Percentiles rank a stretch among this genome's conserved stretches.
These are phyloP conservation scores for Poecilia gillii DNA, from an alignment of 2,797 vertebrate species.

Conservation along the genomic window DNA sequence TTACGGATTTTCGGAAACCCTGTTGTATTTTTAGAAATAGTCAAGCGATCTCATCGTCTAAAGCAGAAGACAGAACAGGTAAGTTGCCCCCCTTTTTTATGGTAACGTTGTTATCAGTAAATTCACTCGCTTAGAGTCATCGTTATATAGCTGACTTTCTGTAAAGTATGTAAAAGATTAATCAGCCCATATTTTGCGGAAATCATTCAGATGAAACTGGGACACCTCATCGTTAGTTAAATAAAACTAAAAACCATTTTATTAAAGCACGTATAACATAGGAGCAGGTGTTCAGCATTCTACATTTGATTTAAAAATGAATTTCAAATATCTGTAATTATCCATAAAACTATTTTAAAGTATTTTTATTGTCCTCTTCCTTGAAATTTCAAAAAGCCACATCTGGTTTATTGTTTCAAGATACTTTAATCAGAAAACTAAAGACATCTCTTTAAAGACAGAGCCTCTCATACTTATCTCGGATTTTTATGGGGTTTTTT, in stretches of 20 bases:
- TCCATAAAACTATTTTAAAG: background rate
- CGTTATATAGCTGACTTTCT: background rate
- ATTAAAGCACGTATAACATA: background rate
- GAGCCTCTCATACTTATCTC: background rate
- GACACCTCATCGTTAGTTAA: background rate
- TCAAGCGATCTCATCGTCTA: background rate
- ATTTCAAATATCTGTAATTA: background rate
- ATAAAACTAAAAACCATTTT: background rate
- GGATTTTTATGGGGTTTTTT: background rate
- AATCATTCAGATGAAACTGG: background rate
- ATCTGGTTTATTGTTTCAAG: background rate
- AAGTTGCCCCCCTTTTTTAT: conserved; percentile 18
- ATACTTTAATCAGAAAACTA: background rate
- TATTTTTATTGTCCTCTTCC: background rate
- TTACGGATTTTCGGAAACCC: conserved; percentile 10
- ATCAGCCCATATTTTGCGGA: background rate
- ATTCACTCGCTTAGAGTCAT: background rate
- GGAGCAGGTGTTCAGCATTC: background rate
- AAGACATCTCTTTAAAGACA: background rate
- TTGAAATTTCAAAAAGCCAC: no score
- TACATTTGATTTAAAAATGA: background rate
- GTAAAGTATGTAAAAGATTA: background rate
- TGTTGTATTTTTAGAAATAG: background rate
- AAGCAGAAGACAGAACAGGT: conserved; percentile 29
- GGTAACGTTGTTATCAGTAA: background rate